Evolutionary conservation across 2,113 vertebrate species (phyloP), one percentile per base, ranked within the genome.

Genomic region (Vulpes ferrilata): DNA sequence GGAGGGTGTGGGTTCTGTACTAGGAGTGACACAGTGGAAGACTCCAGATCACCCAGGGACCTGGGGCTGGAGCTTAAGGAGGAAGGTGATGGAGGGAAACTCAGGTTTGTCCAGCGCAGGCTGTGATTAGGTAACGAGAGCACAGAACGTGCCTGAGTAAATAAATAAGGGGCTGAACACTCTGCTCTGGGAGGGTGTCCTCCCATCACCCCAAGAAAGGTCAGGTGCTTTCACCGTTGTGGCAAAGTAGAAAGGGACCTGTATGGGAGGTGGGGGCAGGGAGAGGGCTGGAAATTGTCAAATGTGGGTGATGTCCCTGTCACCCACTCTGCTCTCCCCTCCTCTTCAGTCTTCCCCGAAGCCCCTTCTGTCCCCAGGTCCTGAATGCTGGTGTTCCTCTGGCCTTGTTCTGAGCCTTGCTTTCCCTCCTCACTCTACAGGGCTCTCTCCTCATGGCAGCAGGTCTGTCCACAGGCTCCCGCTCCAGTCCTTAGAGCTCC

Each of bases 81-180:
- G 32, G 62, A 60, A 73, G 55, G 4, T 11, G 19, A 67, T 2
- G 38, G 62, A 57, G 10, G 19, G 25, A 81, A 90, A 15, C 53
- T 15, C 38, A 73, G 2, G 1, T 30, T 82, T 27, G 64, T 60
- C 27, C 27, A 27, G 38, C 59, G 30, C 19, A 23, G 84, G 78
- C 15, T 83, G 35, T 13, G 81, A 38, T 87, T 67, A 92, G 86
- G 59, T 25, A 85, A 91, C 11, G 65, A 69, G 55, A 83, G 23
- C 81, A 95, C 71, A 71, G 93, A 57, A 35, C 16, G 16, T 51
- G 11, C 55, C 17, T 55, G 81, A 65, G 22, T 65, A 90, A 80
- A 91, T 32, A 82, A 67, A 86, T 15, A 88, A 10, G 57, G 51
- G 25, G 23, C 30, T 35, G 25, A 17, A 5, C 0, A 0, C 8